A percentile compares a stretch with the other conserved stretches of the same genome.
Evolutionary conservation across 2,888 invertebrate species (phyloP).

Genomic region (Alviniconcha strummeri): DNA sequence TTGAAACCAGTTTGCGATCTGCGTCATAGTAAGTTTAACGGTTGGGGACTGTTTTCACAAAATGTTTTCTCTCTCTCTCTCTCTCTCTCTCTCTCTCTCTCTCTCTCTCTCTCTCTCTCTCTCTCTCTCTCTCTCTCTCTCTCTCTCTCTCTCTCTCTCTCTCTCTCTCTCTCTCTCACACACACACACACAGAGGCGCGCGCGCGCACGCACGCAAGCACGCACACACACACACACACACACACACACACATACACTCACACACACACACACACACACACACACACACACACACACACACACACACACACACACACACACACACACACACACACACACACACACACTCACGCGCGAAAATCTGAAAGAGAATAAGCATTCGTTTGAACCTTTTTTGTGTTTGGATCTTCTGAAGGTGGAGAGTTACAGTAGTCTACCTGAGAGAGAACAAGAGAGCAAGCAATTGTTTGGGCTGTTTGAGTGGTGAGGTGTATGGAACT

Average conservation of each 20-base stretch:
- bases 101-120: slow-evolving; percentile 2
- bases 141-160: slow-evolving; percentile 8
- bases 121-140: neutral
- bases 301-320: slow-evolving; percentile 1
- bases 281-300: neutral
- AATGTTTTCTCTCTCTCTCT: neutral
- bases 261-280: too few species aligned
- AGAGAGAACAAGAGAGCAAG: too few species aligned
- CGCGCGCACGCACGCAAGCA: too few species aligned
- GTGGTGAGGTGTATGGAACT: too few species aligned
- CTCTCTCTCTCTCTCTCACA: slow-evolving; percentile 16
- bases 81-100: neutral
- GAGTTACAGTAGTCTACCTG: too few species aligned
- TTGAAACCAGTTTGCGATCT: too few species aligned
- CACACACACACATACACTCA: neutral
- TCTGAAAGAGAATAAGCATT: too few species aligned
- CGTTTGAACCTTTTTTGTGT: too few species aligned
- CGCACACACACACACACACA: neutral
- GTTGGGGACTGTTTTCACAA: neutral
- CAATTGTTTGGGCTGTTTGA: too few species aligned
- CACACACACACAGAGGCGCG: neutral
- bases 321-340: neutral
- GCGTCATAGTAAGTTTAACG: neutral
- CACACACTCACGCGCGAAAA: neutral
- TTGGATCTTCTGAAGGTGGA: too few species aligned